Evolutionary conservation across 2,888 invertebrate genomes (phyloP), one percentile per base, ranked within the genome.

Genomic region (Arenicola marina): DNA sequence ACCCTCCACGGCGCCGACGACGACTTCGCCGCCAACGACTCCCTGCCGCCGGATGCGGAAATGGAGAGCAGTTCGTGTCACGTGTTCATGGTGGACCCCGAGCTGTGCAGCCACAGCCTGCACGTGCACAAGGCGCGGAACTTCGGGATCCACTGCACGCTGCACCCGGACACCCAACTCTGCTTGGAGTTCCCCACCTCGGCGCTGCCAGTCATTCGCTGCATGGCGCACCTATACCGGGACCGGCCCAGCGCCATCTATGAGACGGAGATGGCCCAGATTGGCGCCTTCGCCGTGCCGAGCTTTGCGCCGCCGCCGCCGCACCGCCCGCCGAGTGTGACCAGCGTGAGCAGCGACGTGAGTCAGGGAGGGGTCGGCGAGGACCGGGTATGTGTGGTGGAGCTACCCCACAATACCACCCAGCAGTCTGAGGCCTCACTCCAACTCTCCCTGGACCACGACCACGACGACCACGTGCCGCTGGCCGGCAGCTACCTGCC

Each of bases 121-220:
- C 96, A 97, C 83, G 84, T 88, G 1, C 86, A 87, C n/a, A 89
- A 91, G 76, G 93, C 94, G 0, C 89, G 89, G 70, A 89, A 89
- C 70, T 96, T 96, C 83, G 90, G 91, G 71, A 89, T 96, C 61
- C 57, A 63, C 24, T 95, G 95, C 79, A 92, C 92, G 0, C 72
- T 76, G 3, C 76, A 79, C 65, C 76, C 75, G 2, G 69, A 72
- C 86, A 75, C 76, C 48, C 79, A 79, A 85, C 89, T 69, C 15
- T 95, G 95, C 78, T 85, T 91, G 60, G 95, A 96, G 82, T 97
- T 96, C 80, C 95, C 96, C 0, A 89, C 89, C 24, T 92, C 92
- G 66, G 92, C 95, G 46, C 87, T 87, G 62, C 86, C 87, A 29
- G 84, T 89, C 29, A 85, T 89, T 11, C 84, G 86, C 59, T 87